Conservation (phyloP, 2,113 vertebrate genomes). For the Danionella cerebrum region DNA sequence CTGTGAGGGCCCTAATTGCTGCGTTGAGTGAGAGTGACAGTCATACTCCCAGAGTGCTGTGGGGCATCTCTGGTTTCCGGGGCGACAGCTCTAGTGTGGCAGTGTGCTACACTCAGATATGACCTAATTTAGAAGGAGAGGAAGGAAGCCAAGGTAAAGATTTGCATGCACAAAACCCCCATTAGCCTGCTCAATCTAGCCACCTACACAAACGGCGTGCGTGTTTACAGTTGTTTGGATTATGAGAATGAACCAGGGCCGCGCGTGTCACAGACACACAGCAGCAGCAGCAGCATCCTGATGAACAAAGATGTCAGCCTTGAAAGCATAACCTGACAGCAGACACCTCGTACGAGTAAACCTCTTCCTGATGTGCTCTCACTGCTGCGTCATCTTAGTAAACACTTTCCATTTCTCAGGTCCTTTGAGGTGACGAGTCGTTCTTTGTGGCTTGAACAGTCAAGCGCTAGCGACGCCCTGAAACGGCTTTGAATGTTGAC, state of each 20-base stretch:
- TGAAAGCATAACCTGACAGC: background rate
- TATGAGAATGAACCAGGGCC: constrained; percentile 28
- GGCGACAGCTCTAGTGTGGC: constrained; percentile 53
- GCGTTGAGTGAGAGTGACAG: constrained; percentile 60
- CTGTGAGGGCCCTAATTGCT: constrained; percentile 57
- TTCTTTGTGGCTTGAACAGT: background rate
- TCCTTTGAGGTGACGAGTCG: no score
- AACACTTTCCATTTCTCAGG: no score
- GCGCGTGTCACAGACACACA: background rate
- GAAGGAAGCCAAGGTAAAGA: background rate
- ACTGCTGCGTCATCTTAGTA: no score
- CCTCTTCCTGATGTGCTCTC: background rate
- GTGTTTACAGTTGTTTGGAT: background rate
- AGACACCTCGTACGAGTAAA: background rate
- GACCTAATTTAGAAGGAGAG: constrained; percentile 56
- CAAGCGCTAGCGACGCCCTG: background rate
- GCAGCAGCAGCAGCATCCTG: background rate
- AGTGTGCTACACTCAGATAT: constrained; percentile 60
- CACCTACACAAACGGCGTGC: background rate
- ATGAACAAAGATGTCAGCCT: background rate
- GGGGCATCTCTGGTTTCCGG: constrained; percentile 61
- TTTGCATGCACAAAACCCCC: constrained; percentile 16
- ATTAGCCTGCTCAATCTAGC: constrained; percentile 1
- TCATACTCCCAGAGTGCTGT: constrained; percentile 56
- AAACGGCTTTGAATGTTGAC: background rate